A percentile compares a stretch with the other conserved stretches of the same genome.
phyloP scores from a whole-genome alignment of 2,113 vertebrate genomes.

The Cyanistes caeruleus region DNA sequence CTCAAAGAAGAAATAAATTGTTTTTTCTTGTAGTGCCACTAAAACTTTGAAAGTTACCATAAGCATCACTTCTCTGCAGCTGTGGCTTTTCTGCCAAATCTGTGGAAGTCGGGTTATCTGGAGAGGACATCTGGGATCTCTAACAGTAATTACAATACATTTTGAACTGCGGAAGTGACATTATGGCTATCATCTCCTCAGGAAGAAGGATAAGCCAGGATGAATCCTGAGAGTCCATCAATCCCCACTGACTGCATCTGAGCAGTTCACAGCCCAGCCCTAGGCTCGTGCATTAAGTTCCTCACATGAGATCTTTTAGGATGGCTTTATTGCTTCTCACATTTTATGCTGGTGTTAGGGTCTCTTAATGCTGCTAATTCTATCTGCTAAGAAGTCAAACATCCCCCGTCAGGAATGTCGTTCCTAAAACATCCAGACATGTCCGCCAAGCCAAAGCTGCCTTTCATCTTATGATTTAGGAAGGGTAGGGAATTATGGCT shows the following conservation, averaged over 20 bases:
- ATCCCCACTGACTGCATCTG: neutral
- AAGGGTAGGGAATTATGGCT: conserved; percentile 33
- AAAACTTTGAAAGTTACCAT: neutral
- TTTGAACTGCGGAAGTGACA: conserved; percentile 51
- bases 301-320: neutral
- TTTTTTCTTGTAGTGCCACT: neutral
- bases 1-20: neutral
- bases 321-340: conserved; percentile 15
- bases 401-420: neutral
- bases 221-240: neutral
- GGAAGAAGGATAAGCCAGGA: conserved; percentile 21
- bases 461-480: conserved; percentile 66
- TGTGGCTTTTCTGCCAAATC: neutral
- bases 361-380: conserved; percentile 28
- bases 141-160: neutral
- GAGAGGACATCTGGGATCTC: conserved; percentile 36
- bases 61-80: neutral
- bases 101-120: conserved; percentile 6
- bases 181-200: conserved; percentile 9
- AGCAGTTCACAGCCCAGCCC: neutral
- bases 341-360: neutral
- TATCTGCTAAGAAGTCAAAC: conserved; percentile 9
- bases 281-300: neutral
- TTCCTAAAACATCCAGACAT: neutral
- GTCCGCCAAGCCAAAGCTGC: neutral